Base-by-base conservation (phyloP, 2,113 vertebrate species). In the Lepisosteus osseus region DNA sequence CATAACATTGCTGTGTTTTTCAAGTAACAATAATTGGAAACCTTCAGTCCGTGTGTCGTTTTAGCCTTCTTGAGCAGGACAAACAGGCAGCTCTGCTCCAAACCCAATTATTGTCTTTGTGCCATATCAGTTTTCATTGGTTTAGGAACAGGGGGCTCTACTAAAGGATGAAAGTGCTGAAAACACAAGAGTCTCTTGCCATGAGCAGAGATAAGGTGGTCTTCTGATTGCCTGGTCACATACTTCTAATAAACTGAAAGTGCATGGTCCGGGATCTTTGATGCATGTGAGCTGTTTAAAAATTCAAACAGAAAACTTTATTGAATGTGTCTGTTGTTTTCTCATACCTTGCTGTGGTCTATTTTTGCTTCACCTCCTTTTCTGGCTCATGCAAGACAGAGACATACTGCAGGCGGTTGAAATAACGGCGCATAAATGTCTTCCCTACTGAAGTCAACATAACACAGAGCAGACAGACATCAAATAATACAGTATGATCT, bases 181-280 rank as follows among this genome's bases (percentile, higher is more conserved):
- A 89, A 89, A 91, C 91, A 89, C 90, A 88, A 91, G 90, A 88
- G 82, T 80, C 90, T 81, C 90, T 89, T 85, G 85, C 90, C 77
- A 68, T 87, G 90, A 89, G 86, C 86, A 90, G 89, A 89, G 88
- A 90, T 82, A 87, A 82, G 79, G 83, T 54, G 85, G 88, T 86
- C 86, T 87, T 87, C 79, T 77, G 85, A 89, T 92, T 92, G 91
- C 90, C 90, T 91, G 90, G 82, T 83, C 87, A 88, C 84, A 84
- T 85, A 82, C 82, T 67, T 79, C 89, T 87, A 90, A 90, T 92
- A 91, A 85, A 29, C 29, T 75, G 78, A 75, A 43, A 90, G 47
- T 51, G 9, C 47, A 6, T 51, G 62, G 62, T 65, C 83, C 86
- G 89, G 2, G 9, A 9, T 84, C 86, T 89, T 85, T 89, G 85